Evolutionary conservation across 2,797 vertebrate species (phyloP).

Genomic region (Cuculus canorus): DNA sequence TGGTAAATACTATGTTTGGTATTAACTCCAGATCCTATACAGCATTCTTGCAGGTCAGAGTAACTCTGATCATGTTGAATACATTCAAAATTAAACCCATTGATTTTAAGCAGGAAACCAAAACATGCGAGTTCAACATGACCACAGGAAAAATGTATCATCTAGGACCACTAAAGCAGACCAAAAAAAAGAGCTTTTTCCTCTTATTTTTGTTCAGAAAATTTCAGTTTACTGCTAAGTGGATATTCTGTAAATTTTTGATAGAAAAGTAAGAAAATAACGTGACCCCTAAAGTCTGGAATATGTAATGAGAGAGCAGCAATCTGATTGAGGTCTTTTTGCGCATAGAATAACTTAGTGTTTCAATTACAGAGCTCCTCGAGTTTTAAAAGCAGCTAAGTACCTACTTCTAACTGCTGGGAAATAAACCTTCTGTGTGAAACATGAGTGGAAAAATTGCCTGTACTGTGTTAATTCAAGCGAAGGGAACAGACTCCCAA

Average conservation of each 20-base stretch:
- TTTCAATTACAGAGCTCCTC: slow-evolving; percentile 31
- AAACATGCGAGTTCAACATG: not conserved
- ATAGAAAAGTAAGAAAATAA: not conserved
- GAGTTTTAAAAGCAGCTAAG: slow-evolving; percentile 26
- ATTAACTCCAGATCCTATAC: not conserved
- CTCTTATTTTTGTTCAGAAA: not conserved
- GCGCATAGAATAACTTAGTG: not conserved
- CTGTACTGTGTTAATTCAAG: not conserved
- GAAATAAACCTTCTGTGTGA: slow-evolving; percentile 12
- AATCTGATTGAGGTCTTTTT: not conserved
- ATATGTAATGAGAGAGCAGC: not conserved
- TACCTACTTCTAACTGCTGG: not conserved
- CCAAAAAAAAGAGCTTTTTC: rapidly evolving
- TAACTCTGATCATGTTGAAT: not conserved
- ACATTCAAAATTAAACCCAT: not conserved
- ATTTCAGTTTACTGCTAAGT: not conserved
- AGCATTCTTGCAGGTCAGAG: not conserved
- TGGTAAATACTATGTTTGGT: not conserved
- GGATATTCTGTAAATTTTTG: not conserved
- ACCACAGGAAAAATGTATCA: not conserved
- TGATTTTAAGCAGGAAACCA: not conserved
- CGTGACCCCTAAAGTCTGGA: not conserved
- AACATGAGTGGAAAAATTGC: not conserved
- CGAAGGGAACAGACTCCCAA: not conserved
- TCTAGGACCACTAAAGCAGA: not conserved